Evolutionary conservation across 2,113 vertebrate species (phyloP).

Genomic region (Colossoma macropomum): DNA sequence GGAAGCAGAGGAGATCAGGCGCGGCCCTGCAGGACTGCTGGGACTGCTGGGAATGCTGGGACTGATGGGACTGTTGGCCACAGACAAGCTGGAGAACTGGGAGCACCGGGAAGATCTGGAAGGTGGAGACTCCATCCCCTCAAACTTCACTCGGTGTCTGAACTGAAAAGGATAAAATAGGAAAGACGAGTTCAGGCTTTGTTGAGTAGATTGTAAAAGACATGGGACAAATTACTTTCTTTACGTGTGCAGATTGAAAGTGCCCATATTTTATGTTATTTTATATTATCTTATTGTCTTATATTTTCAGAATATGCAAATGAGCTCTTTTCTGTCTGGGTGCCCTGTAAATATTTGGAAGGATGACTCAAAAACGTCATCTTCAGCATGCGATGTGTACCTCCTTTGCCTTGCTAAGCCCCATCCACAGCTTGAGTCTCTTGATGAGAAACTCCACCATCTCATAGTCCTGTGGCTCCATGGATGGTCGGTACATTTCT

Average conservation of each 20-base stretch:
- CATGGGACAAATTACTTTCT: not conserved
- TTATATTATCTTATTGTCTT: no score
- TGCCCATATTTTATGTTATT: no score
- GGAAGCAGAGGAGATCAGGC: slow-evolving; percentile 59
- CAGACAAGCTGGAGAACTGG: slow-evolving; percentile 56
- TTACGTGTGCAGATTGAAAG: not conserved
- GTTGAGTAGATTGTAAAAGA: not conserved
- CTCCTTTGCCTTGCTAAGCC: slow-evolving; percentile 81
- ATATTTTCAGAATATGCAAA: no score
- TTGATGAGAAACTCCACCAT: slow-evolving; percentile 85
- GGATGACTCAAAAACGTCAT: no score
- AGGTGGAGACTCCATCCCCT: slow-evolving; percentile 74
- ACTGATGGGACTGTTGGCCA: slow-evolving; percentile 10
- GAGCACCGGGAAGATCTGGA: slow-evolving; percentile 75
- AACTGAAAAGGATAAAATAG: slow-evolving; percentile 68
- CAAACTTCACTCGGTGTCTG: slow-evolving; percentile 83
- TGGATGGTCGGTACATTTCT: slow-evolving; percentile 68
- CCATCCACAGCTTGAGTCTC: slow-evolving; percentile 82
- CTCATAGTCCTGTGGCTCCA: slow-evolving; percentile 80
- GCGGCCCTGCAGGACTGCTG: slow-evolving; percentile 29
- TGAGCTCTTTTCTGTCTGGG: no score
- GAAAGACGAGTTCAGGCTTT: not conserved
- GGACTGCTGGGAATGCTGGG: slow-evolving; percentile 39
- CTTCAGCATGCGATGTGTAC: slow-evolving; percentile 54
- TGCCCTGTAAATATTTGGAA: no score